Percentiles rank a stretch among this genome's conserved stretches.
phyloP scores from a whole-genome alignment of 2,113 vertebrate genomes.

The Zapus hudsonius region DNA sequence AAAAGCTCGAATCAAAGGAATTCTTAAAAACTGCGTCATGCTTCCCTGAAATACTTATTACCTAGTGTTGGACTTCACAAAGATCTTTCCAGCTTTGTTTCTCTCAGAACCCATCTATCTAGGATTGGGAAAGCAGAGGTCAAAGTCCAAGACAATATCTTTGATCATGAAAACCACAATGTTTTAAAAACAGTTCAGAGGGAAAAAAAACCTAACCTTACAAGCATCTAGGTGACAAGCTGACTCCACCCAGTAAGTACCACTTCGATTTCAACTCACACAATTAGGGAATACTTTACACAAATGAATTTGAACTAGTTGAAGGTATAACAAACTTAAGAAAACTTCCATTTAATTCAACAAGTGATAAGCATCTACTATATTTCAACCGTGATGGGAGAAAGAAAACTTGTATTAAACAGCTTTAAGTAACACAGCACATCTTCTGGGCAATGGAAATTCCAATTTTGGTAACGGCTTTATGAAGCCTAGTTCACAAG shows the following conservation, averaged over 20 bases:
- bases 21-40: background rate
- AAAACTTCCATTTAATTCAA: background rate
- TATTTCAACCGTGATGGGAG: background rate
- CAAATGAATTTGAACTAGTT: slow-evolving; percentile 35
- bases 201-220: background rate
- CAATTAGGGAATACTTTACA: background rate
- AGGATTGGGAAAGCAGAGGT: background rate
- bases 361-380: background rate
- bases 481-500: slow-evolving; percentile 38
- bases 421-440: slow-evolving; percentile 7
- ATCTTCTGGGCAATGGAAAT: slow-evolving; percentile 46
- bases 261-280: slow-evolving; percentile 1
- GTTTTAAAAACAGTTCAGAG: slow-evolving; percentile 9
- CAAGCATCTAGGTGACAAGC: background rate
- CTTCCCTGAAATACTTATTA: background rate
- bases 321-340: slow-evolving; percentile 33
- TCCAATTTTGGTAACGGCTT: slow-evolving; percentile 63
- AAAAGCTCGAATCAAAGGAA: background rate
- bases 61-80: background rate
- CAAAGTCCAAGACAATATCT: slow-evolving; percentile 21
- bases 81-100: background rate
- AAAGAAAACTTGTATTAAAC: slow-evolving; percentile 39
- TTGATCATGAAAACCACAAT: background rate
- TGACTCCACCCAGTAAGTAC: background rate
- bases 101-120: slow-evolving; percentile 11